Base-by-base conservation (phyloP, 2,797 vertebrate genomes). In the Intellagama lesueurii region DNA sequence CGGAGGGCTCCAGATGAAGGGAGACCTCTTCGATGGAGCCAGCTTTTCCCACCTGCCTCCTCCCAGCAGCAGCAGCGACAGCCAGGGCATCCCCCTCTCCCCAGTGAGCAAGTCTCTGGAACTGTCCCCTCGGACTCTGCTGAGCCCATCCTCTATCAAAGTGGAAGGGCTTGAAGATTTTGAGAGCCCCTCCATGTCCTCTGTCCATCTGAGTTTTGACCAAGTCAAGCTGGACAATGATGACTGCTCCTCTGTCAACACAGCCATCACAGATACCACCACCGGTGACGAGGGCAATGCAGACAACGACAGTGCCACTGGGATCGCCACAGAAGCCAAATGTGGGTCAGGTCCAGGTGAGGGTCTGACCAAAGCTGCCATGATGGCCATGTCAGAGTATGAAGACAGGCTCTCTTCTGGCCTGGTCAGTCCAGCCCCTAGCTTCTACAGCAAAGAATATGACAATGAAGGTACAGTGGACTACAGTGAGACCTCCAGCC, bases 201-300 rank as follows among this genome's bases (percentile, higher is more conserved):
- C 98, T 19, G 98, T 99, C 90, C 99, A 98, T 92, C 97, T 99
- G 90, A 98, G 97, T 95, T 99, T 98, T 97, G 99, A 99, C 97
- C 99, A 97, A 82, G 97, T 96, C 32, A 99, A 99, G 96, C 97
- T 99, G 92, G 99, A 99, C 96, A 99, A 99, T 1, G 99, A 99
- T 6, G 99, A 99, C 97, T 99, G 99, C 95, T 99, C 99, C 89
- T 99, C 99, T 28, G 99, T 99, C 95, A 99, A 99, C 95, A 99
- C 99, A 0, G 99, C 99, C 66, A 99, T 99, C 97, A 99, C 99
- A 86, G 99, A 99, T 90, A 99, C 98, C 91, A 99, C 99, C 84
- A 99, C 99, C 9, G 99, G 99, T 92, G 99, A 99, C 35, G 99
- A 99, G 96, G 99, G 98, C 91, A 99, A 98, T 4, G 98, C 97